Evolutionary conservation across 2,888 invertebrate species (phyloP), one percentile per base, ranked within the genome.

Genomic region (Lepidocyrtoides sp.): DNA sequence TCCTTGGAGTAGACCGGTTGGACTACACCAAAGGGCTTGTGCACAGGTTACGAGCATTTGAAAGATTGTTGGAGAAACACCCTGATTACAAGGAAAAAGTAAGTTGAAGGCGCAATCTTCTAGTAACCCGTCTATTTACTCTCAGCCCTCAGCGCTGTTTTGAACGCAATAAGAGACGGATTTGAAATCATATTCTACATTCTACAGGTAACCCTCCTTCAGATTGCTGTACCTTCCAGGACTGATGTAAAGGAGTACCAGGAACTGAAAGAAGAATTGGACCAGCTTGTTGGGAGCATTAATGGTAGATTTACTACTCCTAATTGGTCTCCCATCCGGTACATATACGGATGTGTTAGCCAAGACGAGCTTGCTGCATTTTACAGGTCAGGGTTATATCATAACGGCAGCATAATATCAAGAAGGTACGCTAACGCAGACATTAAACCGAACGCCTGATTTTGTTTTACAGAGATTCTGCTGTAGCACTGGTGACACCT

Each of bases 1-100:
- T 98, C 92, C 95, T 98, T 88, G 98, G 98, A 14, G 98, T 98
- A 7, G 98, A 98, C 95, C 96, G 98, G 93, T 96, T 98, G 91
- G 98, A 98, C 95, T 98, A 98, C 95, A 98, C 98, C 79, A 98
- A 98, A 96, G 98, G 98, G 14, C 96, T 98, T 94, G 98, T 98
- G 0, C 97, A 98, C 94, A 96, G 97, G 77, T 95, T 98, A 72
- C 97, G 97, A 95, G 97, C 98, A 0, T 98, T 98, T 94, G 98
- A 98, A 95, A 96, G 96, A 93, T 95, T 98, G 83, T 95, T 98
- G 66, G 97, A 97, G 93, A 98, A 97, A 94, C 97, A 98, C 95
- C 98, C 98, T 0, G 97, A 98, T 95, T 97, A 98, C 95, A 97
- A 97, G 93, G 98, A 97, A 95, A 97, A 98, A 95, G 97, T 98